Percentiles rank a stretch among this genome's conserved stretches.
These are phyloP conservation scores for Eriosoma lanigerum DNA, from an alignment of 1,140 invertebrate genomes.

Conservation along the genomic window DNA sequence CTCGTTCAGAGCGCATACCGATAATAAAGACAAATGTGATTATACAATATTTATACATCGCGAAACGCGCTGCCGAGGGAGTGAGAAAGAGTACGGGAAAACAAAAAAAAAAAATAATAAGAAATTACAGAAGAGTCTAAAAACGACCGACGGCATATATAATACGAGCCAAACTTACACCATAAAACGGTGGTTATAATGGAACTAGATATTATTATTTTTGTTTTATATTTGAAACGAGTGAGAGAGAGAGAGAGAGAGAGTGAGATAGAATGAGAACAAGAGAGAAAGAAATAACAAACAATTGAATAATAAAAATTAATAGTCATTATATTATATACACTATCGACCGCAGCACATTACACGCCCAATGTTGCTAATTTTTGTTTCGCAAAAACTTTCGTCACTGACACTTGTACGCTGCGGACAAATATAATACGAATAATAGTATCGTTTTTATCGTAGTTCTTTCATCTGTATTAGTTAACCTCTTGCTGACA, in stretches of 20 bases:
- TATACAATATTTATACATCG: not conserved
- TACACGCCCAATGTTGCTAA: too few relatives aligned
- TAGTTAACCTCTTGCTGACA: too few relatives aligned
- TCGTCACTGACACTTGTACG: too few relatives aligned
- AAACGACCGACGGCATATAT: not conserved
- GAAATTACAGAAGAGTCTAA: conserved; percentile 23
- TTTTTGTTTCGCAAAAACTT: too few relatives aligned
- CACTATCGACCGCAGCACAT: not conserved
- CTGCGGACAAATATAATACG: too few relatives aligned
- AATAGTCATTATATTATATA: not conserved
- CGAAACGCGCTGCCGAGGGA: not conserved
- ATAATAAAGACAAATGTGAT: conserved; percentile 34
- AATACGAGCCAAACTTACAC: conserved; percentile 2
- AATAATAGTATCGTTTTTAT: too few relatives aligned
- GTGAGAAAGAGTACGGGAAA: not conserved
- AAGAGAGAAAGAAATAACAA: too few relatives aligned
- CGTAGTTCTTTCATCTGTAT: too few relatives aligned
- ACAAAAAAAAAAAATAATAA: not conserved
- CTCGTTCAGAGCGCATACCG: not conserved
- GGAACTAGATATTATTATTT: not conserved
- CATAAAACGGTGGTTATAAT: conserved; percentile 24
- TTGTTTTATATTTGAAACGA: not conserved
- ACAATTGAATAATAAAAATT: too few relatives aligned
- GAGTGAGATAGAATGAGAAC: too few relatives aligned
- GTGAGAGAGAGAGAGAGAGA: not conserved